Evolutionary conservation across 2,113 vertebrate genomes (phyloP), one percentile per base, ranked within the genome.

Genomic region (Brachirus orientalis): DNA sequence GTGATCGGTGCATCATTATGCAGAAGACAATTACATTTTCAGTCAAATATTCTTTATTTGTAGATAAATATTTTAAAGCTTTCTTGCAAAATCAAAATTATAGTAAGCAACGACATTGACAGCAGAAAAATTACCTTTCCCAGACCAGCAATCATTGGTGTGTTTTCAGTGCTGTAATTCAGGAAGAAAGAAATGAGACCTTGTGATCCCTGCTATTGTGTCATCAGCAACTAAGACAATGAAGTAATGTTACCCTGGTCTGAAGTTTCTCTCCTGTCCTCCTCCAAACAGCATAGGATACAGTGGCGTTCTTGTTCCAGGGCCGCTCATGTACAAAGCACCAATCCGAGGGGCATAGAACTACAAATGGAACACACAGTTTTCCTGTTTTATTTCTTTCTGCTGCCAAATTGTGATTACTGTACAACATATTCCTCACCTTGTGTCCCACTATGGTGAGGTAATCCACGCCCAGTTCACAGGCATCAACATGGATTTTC

Each of bases 361-460:
- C 98, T 99, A 84, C 0, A 62, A 82, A 74, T 72, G 72, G 0
- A 36, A 80, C 9, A 50, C 65, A 17, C 65, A 4, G 8, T 58
- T 7, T 18, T 45, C 1, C 6, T 43, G 0, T 45, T 41, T 46
- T 36, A 2, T 8, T 10, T 36, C 3, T 8, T 10, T 58, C 5
- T n/a, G 7, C 33, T 33, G 19, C 17, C 8, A 16, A 10, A 41
- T 36, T 0, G 10, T 36, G 4, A 45, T 12, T 2, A 53, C 35
- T 9, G 52, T 9, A 14, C 10, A 19, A 4, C 6, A n/a, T 0
- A 14, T 47, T 52, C 9, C 77, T 75, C 17, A 97, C 97, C 95
- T 99, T 99, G 91, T 99, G 97, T 12, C 98, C 98, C 53, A 99
- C 97, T 0, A 99, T 83, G 6, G 96, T 99, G 43, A 99, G 92